phyloP scores from a whole-genome alignment of 2,888 invertebrate species.

The Drosophila heteroneura region DNA sequence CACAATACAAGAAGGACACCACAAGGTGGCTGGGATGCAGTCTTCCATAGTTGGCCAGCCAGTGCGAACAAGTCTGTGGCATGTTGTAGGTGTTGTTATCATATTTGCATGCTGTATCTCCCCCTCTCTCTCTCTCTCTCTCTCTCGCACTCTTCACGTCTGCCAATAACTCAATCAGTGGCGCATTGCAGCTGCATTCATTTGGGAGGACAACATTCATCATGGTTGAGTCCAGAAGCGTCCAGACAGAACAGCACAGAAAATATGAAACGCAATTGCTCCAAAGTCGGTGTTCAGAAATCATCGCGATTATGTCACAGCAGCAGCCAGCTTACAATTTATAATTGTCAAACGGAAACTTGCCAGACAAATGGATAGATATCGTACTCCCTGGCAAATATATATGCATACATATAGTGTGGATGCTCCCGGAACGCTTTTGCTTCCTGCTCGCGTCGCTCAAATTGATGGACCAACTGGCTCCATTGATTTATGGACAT shows the following conservation, averaged over 20 bases:
- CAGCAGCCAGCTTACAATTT: slow-evolving; percentile 71
- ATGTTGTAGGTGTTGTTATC: slow-evolving; percentile 76
- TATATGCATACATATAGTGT: slow-evolving; percentile 3
- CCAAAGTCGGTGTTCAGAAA: slow-evolving; percentile 46
- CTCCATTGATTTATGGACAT: slow-evolving; percentile 66
- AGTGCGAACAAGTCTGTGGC: slow-evolving; percentile 65
- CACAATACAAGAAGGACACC: slow-evolving; percentile 57
- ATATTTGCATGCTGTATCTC: slow-evolving; percentile 54
- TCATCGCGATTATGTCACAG: slow-evolving; percentile 78
- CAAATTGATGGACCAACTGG: slow-evolving; percentile 61
- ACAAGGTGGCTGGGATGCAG: slow-evolving; percentile 36
- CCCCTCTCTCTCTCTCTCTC: not conserved
- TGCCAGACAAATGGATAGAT: slow-evolving; percentile 73
- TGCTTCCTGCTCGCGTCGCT: slow-evolving; percentile 36
- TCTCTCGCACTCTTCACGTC: not conserved
- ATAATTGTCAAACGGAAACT: slow-evolving; percentile 75
- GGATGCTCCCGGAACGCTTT: slow-evolving; percentile 31
- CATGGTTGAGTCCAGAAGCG: slow-evolving; percentile 37
- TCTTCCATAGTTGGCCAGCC: slow-evolving; percentile 53
- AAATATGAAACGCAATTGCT: slow-evolving; percentile 58
- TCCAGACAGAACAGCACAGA: slow-evolving; percentile 5
- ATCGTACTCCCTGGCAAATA: slow-evolving; percentile 15
- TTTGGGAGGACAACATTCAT: slow-evolving; percentile 55
- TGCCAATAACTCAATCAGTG: slow-evolving; percentile 75
- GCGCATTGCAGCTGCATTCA: slow-evolving; percentile 68